Conservation (phyloP, 2,888 invertebrate genomes). For the Stictocephala bisonia region DNA sequence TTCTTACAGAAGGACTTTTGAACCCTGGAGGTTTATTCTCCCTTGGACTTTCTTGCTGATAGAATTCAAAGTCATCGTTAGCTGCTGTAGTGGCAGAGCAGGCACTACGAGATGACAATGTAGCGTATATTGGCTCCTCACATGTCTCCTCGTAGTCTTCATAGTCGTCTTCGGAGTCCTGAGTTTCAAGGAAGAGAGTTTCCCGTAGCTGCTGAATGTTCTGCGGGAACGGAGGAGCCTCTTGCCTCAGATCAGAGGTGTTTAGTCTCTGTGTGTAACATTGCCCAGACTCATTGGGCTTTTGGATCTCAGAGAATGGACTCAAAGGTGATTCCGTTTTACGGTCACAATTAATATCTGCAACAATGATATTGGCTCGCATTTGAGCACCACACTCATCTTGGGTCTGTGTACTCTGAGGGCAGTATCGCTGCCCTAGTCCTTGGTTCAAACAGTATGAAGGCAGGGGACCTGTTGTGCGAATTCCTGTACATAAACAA, state of each 20-base stretch:
- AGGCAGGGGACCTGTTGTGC: slow-evolving; percentile 44
- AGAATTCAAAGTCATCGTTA: slow-evolving; percentile 74
- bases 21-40: background rate
- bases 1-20: background rate
- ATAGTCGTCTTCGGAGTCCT: slow-evolving; percentile 47
- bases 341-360: slow-evolving; percentile 46
- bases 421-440: slow-evolving; percentile 38
- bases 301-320: slow-evolving; percentile 39
- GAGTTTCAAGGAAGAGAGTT: slow-evolving; percentile 48
- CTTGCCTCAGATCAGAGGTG: slow-evolving; percentile 43
- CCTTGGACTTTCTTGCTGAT: slow-evolving; percentile 36
- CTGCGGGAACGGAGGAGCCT: slow-evolving; percentile 44
- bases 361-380: slow-evolving; percentile 43
- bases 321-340: slow-evolving; percentile 36
- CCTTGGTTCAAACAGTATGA: slow-evolving; percentile 41
- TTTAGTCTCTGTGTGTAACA: slow-evolving; percentile 45
- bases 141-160: slow-evolving; percentile 61
- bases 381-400: slow-evolving; percentile 31
- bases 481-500: slow-evolving; percentile 34
- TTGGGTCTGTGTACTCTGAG: slow-evolving; percentile 24
- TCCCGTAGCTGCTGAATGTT: slow-evolving; percentile 53
- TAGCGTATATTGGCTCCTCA: slow-evolving; percentile 65
- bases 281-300: slow-evolving; percentile 23
- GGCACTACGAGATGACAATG: slow-evolving; percentile 65
- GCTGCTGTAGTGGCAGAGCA: slow-evolving; percentile 73